These are phyloP conservation scores for Trilocha varians DNA, from an alignment of 2,888 invertebrate species.

Conservation along the genomic window DNA sequence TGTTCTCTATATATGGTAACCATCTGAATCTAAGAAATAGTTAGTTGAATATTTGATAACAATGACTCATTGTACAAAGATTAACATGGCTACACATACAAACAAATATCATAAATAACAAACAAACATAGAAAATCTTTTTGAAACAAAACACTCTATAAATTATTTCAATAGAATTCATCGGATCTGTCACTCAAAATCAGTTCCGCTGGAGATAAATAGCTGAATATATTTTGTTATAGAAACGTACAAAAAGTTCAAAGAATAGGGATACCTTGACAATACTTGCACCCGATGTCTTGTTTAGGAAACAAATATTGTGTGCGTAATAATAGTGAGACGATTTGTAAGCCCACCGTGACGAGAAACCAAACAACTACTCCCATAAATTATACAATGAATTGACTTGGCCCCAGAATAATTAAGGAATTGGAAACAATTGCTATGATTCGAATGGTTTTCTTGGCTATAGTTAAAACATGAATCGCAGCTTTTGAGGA, in stretches of 20 bases:
- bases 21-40: too few relatives aligned
- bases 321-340: constrained; percentile 32
- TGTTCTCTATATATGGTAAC: too few relatives aligned
- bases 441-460: too few relatives aligned
- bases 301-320: constrained; percentile 53
- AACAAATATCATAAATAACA: constrained; percentile 15
- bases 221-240: constrained; percentile 27
- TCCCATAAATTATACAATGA: background rate
- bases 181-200: constrained; percentile 38
- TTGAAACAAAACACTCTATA: background rate
- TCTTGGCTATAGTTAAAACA: too few relatives aligned
- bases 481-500: too few relatives aligned
- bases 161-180: constrained; percentile 14
- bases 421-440: too few relatives aligned
- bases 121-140: constrained; percentile 14
- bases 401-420: too few relatives aligned
- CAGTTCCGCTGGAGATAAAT: constrained; percentile 34
- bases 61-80: too few relatives aligned
- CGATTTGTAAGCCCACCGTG: constrained; percentile 52
- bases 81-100: background rate
- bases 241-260: constrained; percentile 21
- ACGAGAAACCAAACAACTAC: constrained; percentile 19
- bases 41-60: too few relatives aligned
- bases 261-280: constrained; percentile 25
- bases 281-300: constrained; percentile 49